phyloP scores from a whole-genome alignment of 1,140 invertebrate genomes.

The Eueides isabella region DNA sequence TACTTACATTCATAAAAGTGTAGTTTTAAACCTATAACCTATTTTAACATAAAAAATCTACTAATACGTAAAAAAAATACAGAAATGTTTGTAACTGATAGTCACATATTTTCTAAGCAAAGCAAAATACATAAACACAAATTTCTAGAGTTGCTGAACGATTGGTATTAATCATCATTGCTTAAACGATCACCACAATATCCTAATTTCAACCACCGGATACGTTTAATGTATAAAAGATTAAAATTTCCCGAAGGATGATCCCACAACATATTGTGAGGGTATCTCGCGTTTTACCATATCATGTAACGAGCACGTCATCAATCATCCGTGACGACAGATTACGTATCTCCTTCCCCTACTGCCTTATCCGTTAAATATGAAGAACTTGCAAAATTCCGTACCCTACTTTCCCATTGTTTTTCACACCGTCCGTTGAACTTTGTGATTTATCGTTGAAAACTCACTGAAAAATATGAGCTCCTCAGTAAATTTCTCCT shows the following conservation, averaged over 20 bases:
- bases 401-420: conserved; percentile 42
- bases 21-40: no score
- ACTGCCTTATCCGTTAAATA: conserved; percentile 37
- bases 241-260: conserved; percentile 22
- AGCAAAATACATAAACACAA: no score
- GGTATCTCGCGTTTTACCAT: conserved; percentile 44
- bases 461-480: conserved; percentile 41
- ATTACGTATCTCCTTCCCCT: conserved; percentile 46
- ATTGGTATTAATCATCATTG: background rate
- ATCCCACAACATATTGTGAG: conserved; percentile 33
- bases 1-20: no score
- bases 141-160: background rate
- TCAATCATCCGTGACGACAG: conserved; percentile 56
- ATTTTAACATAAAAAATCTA: no score
- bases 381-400: conserved; percentile 45
- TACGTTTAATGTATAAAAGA: background rate
- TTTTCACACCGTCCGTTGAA: conserved; percentile 42
- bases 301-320: conserved; percentile 48
- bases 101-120: no score
- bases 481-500: conserved; percentile 35
- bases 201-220: conserved; percentile 4
- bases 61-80: no score
- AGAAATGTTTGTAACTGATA: no score
- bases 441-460: conserved; percentile 50
- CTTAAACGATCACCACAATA: background rate